Evolutionary conservation across 2,797 vertebrate species (phyloP).

Genomic region (Otus scops): DNA sequence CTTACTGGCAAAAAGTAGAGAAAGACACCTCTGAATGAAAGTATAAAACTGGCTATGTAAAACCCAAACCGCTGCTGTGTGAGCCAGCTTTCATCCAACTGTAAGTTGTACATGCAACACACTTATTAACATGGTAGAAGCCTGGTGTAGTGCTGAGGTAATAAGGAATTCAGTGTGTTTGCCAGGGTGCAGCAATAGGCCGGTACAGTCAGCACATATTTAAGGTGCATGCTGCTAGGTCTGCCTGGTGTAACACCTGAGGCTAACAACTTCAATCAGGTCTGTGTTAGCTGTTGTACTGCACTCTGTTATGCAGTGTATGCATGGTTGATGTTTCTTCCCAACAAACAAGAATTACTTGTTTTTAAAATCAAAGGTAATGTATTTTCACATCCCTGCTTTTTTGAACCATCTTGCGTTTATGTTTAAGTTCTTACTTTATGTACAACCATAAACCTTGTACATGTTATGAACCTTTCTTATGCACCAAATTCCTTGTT

Average conservation of each 20-base stretch:
- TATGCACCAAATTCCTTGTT: background rate
- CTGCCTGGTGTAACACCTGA: background rate
- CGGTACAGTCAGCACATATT: rapidly evolving
- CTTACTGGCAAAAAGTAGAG: background rate
- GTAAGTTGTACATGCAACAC: background rate
- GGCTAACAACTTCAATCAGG: background rate
- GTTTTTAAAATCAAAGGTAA: background rate
- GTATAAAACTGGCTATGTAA: background rate
- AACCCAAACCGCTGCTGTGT: background rate
- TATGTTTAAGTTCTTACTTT: background rate
- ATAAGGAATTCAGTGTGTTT: background rate
- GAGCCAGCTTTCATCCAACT: background rate
- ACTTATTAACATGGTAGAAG: background rate
- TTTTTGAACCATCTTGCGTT: background rate
- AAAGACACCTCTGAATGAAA: background rate
- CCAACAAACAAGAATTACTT: background rate
- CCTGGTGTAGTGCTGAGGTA: background rate
- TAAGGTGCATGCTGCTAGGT: background rate
- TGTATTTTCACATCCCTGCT: background rate
- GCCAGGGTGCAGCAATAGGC: background rate
- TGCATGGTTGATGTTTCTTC: background rate
- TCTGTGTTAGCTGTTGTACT: background rate
- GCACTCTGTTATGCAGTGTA: background rate
- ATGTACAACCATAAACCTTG: background rate
- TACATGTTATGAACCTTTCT: background rate